These are phyloP conservation scores for Diaperis boleti DNA, from an alignment of 2,888 invertebrate genomes.

Conservation along the genomic window DNA sequence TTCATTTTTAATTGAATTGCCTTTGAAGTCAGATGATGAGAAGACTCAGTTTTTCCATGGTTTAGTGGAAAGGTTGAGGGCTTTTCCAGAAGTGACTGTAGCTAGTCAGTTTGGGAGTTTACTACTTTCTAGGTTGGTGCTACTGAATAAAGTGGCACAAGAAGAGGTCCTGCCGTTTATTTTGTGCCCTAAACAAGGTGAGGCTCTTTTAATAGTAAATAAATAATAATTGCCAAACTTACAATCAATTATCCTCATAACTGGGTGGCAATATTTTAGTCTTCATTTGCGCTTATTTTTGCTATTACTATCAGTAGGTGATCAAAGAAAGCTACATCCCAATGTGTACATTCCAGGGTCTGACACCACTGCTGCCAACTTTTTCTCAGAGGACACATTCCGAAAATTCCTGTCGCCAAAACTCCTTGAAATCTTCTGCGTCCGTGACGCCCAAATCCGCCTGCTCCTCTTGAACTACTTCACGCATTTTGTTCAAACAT, in stretches of 20 bases:
- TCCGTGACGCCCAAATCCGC: constrained; percentile 87
- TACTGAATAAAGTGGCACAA: constrained; percentile 85
- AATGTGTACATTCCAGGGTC: neutral
- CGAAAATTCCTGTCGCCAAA: constrained; percentile 81
- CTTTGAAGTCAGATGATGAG: constrained; percentile 82
- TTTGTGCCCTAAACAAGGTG: constrained; percentile 79
- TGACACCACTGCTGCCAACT: constrained; percentile 21
- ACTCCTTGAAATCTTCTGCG: constrained; percentile 83
- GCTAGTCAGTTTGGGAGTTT: constrained; percentile 84
- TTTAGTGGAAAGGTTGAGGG: constrained; percentile 76
- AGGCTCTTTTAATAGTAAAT: too few relatives aligned
- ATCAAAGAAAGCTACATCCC: too few relatives aligned
- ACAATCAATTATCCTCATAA: too few relatives aligned
- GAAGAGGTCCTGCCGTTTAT: constrained; percentile 78
- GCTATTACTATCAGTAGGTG: too few relatives aligned
- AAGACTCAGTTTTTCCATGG: constrained; percentile 83
- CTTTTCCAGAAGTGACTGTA: constrained; percentile 83
- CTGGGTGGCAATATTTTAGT: too few relatives aligned
- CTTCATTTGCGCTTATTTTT: too few relatives aligned
- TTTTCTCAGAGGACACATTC: constrained; percentile 75
- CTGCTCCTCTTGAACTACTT: constrained; percentile 84
- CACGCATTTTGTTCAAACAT: constrained; percentile 78
- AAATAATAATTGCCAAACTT: too few relatives aligned
- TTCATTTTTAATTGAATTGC: constrained; percentile 84
- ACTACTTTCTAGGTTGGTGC: constrained; percentile 85